Percentiles rank a stretch among this genome's conserved stretches.
These are phyloP conservation scores for Zygogramma bicolorata DNA, from an alignment of 2,888 invertebrate species.

Conservation along the genomic window DNA sequence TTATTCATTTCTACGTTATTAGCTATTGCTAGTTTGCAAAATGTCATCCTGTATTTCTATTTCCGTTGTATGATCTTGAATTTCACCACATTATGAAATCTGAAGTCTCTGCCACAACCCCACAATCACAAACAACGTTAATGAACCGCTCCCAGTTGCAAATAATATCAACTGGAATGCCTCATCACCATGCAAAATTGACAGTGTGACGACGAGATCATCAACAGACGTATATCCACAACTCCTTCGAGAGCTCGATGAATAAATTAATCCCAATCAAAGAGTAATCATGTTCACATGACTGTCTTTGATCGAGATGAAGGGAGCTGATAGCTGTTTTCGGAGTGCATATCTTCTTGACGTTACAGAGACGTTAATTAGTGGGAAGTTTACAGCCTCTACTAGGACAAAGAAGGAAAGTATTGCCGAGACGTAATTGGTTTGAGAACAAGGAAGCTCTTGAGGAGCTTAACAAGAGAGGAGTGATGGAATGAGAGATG, in stretches of 20 bases:
- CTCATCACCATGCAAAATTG: slow-evolving; percentile 7
- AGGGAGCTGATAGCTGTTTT: slow-evolving; percentile 17
- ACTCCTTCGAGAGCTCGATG: background rate
- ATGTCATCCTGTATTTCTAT: too few species aligned
- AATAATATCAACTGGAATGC: background rate
- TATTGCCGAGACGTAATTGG: background rate
- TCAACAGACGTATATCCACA: background rate
- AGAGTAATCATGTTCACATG: slow-evolving; percentile 25
- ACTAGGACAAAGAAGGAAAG: background rate
- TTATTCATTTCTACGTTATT: too few species aligned
- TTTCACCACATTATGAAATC: too few species aligned
- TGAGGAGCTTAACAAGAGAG: background rate
- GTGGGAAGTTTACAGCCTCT: background rate
- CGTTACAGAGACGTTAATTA: background rate
- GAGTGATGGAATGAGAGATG: background rate
- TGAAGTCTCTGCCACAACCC: too few species aligned
- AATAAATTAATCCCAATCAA: slow-evolving; percentile 19
- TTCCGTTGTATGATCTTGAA: too few species aligned
- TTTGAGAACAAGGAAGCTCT: background rate
- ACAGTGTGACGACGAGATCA: background rate
- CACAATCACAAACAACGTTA: slow-evolving; percentile 1
- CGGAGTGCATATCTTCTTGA: slow-evolving; percentile 15
- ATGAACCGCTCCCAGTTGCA: background rate
- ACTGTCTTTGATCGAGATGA: slow-evolving; percentile 28
- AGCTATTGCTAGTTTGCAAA: too few species aligned